Conservation (phyloP, 1,140 invertebrate genomes). For the Aplysia californica region DNA sequence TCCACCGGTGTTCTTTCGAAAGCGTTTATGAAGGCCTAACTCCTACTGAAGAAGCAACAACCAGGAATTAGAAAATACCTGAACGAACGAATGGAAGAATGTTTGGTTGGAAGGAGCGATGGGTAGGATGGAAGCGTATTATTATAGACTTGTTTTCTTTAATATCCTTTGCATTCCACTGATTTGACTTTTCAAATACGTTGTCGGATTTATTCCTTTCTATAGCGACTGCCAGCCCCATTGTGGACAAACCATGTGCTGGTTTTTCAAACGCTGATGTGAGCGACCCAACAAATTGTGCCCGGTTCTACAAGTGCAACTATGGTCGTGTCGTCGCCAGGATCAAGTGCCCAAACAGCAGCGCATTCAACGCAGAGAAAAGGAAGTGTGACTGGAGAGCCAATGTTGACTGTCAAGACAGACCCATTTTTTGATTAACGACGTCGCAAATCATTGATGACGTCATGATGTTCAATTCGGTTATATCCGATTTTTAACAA, state of each 20-base stretch:
- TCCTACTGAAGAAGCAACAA: too few species aligned
- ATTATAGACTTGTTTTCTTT: background rate
- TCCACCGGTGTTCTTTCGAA: too few species aligned
- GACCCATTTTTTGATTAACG: constrained; percentile 31
- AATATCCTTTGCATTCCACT: background rate
- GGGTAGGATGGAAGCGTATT: background rate
- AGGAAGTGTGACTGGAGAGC: constrained; percentile 45
- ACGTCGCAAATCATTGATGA: too few species aligned
- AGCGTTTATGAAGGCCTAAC: too few species aligned
- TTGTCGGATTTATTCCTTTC: background rate
- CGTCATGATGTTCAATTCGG: too few species aligned
- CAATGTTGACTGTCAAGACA: constrained; percentile 34
- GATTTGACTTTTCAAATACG: background rate
- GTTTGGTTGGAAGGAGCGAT: background rate
- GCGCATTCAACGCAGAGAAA: constrained; percentile 37
- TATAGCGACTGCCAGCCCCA: constrained; percentile 44
- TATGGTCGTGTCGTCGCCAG: constrained; percentile 46
- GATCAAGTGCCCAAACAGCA: constrained; percentile 43
- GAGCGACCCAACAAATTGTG: constrained; percentile 36
- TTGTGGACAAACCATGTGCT: constrained; percentile 44
- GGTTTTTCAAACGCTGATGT: constrained; percentile 44
- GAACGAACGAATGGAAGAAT: background rate
- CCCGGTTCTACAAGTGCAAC: constrained; percentile 49
- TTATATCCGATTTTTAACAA: too few species aligned
- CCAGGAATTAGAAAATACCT: too few species aligned